These are phyloP conservation scores for Lepidochrysops patricia DNA, from an alignment of 2,888 invertebrate genomes.

Conservation along the genomic window DNA sequence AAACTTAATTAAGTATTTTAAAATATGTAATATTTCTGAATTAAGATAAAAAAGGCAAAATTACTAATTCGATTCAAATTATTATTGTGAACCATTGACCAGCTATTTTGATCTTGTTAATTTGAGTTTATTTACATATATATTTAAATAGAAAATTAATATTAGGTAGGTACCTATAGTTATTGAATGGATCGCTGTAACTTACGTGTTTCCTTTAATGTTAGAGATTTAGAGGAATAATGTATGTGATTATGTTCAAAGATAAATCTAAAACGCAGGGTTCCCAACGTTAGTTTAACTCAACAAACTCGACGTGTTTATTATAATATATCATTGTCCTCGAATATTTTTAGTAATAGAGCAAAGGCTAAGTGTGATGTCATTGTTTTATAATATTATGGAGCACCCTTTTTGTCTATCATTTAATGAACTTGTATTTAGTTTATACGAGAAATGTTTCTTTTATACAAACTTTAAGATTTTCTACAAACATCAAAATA, in stretches of 20 bases:
- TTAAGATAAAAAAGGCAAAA: no score
- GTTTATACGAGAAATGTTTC: no score
- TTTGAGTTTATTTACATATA: no score
- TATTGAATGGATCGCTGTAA: neutral
- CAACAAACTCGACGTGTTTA: neutral
- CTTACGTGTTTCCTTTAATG: neutral
- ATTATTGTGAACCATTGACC: no score
- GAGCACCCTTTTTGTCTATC: neutral
- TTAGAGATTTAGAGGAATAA: neutral
- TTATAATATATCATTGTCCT: neutral
- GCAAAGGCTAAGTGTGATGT: neutral
- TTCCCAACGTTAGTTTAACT: no score
- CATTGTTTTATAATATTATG: neutral
- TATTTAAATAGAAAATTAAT: neutral
- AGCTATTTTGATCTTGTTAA: no score
- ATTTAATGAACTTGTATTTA: no score
- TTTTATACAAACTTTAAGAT: neutral
- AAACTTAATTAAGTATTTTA: no score
- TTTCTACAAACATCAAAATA: constrained; percentile 18
- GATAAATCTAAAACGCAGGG: neutral
- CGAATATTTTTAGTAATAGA: neutral
- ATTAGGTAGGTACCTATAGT: neutral
- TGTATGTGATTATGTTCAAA: neutral
- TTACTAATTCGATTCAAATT: no score
- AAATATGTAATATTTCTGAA: no score